phyloP scores from a whole-genome alignment of 2,113 vertebrate genomes.

The Oceanodroma tethys region DNA sequence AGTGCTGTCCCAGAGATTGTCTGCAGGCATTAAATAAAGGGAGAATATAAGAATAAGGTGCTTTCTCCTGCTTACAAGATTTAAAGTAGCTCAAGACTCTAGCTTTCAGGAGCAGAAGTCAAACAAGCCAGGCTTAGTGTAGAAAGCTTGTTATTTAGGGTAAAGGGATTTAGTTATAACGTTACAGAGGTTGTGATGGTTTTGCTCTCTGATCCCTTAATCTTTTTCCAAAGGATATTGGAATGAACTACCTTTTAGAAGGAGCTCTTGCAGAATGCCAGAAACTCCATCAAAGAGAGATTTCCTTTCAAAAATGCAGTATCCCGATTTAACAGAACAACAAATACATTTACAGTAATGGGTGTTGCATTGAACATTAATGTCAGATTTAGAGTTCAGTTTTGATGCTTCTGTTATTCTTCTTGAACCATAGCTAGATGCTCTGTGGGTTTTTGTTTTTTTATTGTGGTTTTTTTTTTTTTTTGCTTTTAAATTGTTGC shows the following conservation, averaged over 20 bases:
- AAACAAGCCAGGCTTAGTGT: neutral
- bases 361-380: neutral
- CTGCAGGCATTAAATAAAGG: neutral
- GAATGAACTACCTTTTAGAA: neutral
- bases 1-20: neutral
- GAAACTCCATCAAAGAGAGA: neutral
- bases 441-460: neutral
- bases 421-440: neutral
- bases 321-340: neutral
- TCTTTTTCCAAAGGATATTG: slow-evolving; percentile 17
- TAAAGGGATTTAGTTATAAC: slow-evolving; percentile 37
- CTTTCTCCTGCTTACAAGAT: slow-evolving; percentile 19
- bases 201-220: slow-evolving; percentile 41
- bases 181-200: neutral
- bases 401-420: neutral
- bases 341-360: neutral
- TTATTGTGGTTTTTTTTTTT: neutral
- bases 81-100: slow-evolving; percentile 10
- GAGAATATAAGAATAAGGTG: neutral
- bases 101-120: neutral
- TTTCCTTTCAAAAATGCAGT: neutral
- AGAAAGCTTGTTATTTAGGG: slow-evolving; percentile 48
- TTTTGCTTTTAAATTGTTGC: neutral
- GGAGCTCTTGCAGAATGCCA: neutral
- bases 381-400: neutral